Evolutionary conservation across 2,113 vertebrate species (phyloP), one percentile per base, ranked within the genome.

Genomic region (Dicentrarchus labrax): DNA sequence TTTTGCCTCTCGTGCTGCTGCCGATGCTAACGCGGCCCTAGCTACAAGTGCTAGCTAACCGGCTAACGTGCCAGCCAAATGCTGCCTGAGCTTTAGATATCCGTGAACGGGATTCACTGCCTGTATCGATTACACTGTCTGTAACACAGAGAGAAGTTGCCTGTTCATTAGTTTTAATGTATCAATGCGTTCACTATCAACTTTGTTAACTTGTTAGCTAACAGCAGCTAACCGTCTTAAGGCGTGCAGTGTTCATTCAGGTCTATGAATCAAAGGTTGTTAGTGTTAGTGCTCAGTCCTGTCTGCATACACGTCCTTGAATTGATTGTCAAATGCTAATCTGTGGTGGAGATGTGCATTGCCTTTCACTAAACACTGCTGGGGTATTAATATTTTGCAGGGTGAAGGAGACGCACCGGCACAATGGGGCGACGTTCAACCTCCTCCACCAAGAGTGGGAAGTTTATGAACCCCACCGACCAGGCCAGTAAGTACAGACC

Each of bases 401-500:
- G 87, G 87, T 92, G 83, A 92, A 93, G 38, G 59, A 83, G 70
- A 89, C 11, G 2, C n/a, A 72, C 56, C 53, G 75, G 48, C 94
- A 97, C 91, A 83, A 99, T 99, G 98, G 98, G 98, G 83, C 95
- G 98, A 71, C 96, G 98, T 90, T 99, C 98, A 6, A 99, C 98
- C 38, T 99, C 98, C 69, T 99, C 98, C 97, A 99, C 98, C 95
- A 99, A 99, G 97, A 99, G 98, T 96, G 98, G 98, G 91, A 99
- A 99, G 87, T 99, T 99, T 70, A 99, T 99, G 98, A 99, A 99
- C 78, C 98, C 98, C 93, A 99, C 98, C 0, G 98, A 99, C 91
- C 98, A 99, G 93, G 98, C 98, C 85, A 95, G 98, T 99, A 94
- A 98, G 98, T 99, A 62, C 67, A 8, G 1, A 78, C 0, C n/a